A percentile compares a stretch with the other conserved stretches of the same genome.
These are phyloP conservation scores for Heliothis subflexa DNA, from an alignment of 1,140 invertebrate species.

Conservation along the genomic window DNA sequence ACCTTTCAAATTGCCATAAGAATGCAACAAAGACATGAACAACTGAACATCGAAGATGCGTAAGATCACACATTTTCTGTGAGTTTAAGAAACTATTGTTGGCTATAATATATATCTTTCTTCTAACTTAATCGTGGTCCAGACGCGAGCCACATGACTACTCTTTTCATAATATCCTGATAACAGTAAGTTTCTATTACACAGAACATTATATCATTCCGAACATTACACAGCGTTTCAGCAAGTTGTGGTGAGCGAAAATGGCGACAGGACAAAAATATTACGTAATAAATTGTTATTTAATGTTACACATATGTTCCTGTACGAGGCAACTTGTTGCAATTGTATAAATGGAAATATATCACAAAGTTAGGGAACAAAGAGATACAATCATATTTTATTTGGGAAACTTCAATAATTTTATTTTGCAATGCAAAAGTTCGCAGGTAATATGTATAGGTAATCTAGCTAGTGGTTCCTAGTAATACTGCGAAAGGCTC, in stretches of 20 bases:
- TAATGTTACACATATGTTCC: neutral
- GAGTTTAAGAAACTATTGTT: too few relatives aligned
- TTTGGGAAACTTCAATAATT: neutral
- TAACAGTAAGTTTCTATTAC: too few relatives aligned
- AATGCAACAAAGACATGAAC: too few relatives aligned
- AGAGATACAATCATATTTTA: neutral
- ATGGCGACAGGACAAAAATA: neutral
- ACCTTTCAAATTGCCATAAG: neutral
- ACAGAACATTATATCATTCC: neutral
- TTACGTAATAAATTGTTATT: neutral
- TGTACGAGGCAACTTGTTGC: constrained; percentile 7
- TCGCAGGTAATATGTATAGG: neutral
- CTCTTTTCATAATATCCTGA: too few relatives aligned
- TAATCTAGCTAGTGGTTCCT: neutral
- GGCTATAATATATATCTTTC: too few relatives aligned
- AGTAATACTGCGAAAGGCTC: too few relatives aligned
- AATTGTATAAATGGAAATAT: neutral
- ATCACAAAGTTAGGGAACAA: neutral
- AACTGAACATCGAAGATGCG: too few relatives aligned
- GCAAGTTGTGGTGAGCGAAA: neutral
- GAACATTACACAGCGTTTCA: neutral
- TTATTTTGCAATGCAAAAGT: neutral
- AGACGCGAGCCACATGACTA: too few relatives aligned
- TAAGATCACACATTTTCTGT: too few relatives aligned
- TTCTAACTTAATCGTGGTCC: too few relatives aligned